These are phyloP conservation scores for Ailuropoda melanoleuca DNA, from an alignment of 2,113 vertebrate genomes.

Conservation along the genomic window DNA sequence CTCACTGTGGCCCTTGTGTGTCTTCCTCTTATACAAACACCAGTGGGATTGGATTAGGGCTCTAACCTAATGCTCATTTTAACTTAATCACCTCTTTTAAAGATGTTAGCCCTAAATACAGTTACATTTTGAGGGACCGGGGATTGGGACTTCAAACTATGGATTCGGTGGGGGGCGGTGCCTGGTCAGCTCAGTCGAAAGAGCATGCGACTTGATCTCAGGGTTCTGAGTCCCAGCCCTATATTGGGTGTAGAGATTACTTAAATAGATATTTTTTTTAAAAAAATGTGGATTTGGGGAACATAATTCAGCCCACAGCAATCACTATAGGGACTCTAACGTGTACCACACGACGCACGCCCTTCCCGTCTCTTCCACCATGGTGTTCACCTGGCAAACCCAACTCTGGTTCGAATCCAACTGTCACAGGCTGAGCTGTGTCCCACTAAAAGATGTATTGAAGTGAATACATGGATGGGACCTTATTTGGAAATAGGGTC, in stretches of 20 bases:
- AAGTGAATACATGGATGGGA: background rate
- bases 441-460: background rate
- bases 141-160: background rate
- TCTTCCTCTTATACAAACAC: background rate
- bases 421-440: background rate
- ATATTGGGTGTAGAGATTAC: background rate
- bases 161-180: background rate
- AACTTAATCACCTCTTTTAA: background rate
- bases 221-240: background rate
- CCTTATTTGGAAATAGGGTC: background rate
- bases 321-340: background rate
- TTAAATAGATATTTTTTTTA: background rate
- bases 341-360: background rate
- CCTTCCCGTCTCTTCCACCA: background rate
- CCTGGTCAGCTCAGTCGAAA: background rate
- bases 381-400: background rate
- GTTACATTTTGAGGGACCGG: background rate
- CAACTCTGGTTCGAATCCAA: background rate
- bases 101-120: background rate
- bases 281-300: background rate
- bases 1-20: background rate
- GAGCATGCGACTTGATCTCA: background rate
- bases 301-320: background rate
- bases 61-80: background rate
- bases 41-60: background rate